Conservation (phyloP, 2,797 vertebrate genomes). For the Cossypha caffra region DNA sequence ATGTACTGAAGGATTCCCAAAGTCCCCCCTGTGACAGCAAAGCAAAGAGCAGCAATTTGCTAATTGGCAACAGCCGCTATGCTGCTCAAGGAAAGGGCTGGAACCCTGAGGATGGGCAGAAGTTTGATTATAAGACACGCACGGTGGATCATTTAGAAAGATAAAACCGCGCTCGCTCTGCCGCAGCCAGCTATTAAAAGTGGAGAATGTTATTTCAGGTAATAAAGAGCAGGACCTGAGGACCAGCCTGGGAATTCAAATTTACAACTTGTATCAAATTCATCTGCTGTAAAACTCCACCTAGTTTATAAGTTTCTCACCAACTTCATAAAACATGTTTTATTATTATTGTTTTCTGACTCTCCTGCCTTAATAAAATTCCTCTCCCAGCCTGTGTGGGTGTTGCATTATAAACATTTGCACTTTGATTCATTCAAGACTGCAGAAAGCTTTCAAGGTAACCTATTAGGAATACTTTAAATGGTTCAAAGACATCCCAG, state of each 20-base stretch:
- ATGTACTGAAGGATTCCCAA: neutral
- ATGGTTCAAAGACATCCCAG: neutral
- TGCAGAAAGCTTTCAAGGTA: slow-evolving; percentile 63
- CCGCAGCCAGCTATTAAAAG: slow-evolving; percentile 38
- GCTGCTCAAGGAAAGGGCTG: neutral
- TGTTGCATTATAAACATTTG: slow-evolving; percentile 44
- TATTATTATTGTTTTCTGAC: slow-evolving; percentile 75
- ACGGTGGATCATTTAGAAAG: slow-evolving; percentile 12
- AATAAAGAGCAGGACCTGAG: slow-evolving; percentile 50
- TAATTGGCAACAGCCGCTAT: neutral
- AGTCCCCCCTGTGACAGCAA: neutral
- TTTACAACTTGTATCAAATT: slow-evolving; percentile 66
- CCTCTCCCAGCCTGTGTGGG: slow-evolving; percentile 33
- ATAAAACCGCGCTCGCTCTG: neutral
- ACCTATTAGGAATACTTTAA: slow-evolving; percentile 50
- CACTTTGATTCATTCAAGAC: slow-evolving; percentile 61
- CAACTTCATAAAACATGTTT: slow-evolving; percentile 77
- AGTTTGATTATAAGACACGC: neutral
- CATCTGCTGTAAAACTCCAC: slow-evolving; percentile 61
- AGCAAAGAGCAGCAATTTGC: neutral
- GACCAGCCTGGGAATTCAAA: slow-evolving; percentile 51
- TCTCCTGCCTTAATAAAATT: slow-evolving; percentile 74
- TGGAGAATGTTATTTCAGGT: slow-evolving; percentile 51
- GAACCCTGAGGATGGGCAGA: neutral
- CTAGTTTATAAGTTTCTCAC: slow-evolving; percentile 67